Evolutionary conservation across 2,113 vertebrate species (phyloP).

Genomic region (Pachypanchax playfairii): DNA sequence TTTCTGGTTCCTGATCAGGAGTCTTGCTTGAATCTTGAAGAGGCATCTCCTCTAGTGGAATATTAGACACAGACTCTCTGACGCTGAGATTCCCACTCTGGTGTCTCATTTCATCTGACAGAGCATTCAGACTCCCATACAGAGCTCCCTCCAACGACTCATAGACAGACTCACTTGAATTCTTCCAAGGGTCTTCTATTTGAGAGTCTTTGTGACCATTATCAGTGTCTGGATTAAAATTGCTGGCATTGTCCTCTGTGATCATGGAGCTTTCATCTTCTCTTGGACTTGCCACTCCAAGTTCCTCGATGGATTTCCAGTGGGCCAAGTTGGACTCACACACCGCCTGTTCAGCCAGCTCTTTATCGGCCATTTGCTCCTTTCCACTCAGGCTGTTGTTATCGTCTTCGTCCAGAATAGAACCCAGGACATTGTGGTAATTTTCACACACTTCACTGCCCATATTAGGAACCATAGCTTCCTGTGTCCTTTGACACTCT

Average conservation of each 20-base stretch:
- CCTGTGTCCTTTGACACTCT: slow-evolving; percentile 60
- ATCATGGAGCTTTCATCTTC: slow-evolving; percentile 71
- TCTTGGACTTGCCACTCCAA: slow-evolving; percentile 78
- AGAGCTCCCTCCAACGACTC: slow-evolving; percentile 50
- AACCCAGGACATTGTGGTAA: slow-evolving; percentile 56
- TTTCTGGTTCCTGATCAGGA: slow-evolving; percentile 20
- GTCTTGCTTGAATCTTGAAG: slow-evolving; percentile 21
- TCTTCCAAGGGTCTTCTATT: slow-evolving; percentile 60
- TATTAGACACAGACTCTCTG: slow-evolving; percentile 73
- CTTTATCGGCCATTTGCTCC: slow-evolving; percentile 60
- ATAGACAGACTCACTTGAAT: slow-evolving; percentile 53
- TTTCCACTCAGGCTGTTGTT: slow-evolving; percentile 68
- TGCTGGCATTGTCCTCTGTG: slow-evolving; percentile 76
- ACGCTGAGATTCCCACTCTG: slow-evolving; percentile 59
- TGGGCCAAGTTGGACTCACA: slow-evolving; percentile 72
- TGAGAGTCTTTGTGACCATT: slow-evolving; percentile 52
- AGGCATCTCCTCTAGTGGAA: slow-evolving; percentile 68
- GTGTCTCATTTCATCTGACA: slow-evolving; percentile 74
- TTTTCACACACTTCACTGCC: slow-evolving; percentile 42
- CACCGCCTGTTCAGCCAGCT: slow-evolving; percentile 47
- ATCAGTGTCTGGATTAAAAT: slow-evolving; percentile 70
- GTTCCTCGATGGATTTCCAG: slow-evolving; percentile 80
- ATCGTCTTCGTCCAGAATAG: slow-evolving; percentile 70
- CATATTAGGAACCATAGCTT: slow-evolving; percentile 52
- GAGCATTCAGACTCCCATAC: slow-evolving; percentile 76